Base-by-base conservation (phyloP, 2,888 invertebrate genomes). In the Drosophila aldrichi region DNA sequence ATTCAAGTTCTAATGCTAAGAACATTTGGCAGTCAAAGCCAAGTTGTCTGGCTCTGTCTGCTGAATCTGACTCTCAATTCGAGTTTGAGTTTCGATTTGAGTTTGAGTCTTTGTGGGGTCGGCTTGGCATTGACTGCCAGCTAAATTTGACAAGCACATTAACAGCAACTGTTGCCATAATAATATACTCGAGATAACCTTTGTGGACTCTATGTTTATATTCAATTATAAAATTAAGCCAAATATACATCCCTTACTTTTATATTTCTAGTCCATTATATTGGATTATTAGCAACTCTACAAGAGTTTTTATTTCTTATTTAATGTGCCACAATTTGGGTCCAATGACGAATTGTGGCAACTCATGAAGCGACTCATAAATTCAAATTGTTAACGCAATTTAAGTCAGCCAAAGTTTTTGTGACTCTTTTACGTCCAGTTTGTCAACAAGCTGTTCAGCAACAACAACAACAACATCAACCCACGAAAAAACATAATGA, bases 381-480 rank as follows among this genome's bases (percentile, higher is more conserved):
- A 89, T 82, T 74, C 49, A 63, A 85, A 76, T 87, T 74, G 79
- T 52, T 62, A 82, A 55, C 65, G 79, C 61, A 74, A 74, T 76
- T 81, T 63, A 38, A 57, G 48, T 18, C 58, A 51, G 56, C 25
- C 49, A 48, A 56, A 59, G 18, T 20, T n/a, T 32, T 38, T 64
- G 57, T 22, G 44, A 49, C 20, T 54, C 32, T 38, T 34, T 56
- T 51, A 59, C 64, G 67, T 58, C 57, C 58, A 57, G 54, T 57
- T 68, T 77, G 73, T 67, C 69, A 60, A 59, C 60, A 69, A 56
- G 49, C 43, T 34, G 29, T 14, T 16, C 55, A 38, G 40, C 55
- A 36, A 18, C 32, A 40, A 8, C 57, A 54, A 18, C 46, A 40
- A 43, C 55, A 32, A 10, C 51, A 38, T 18, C 52, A 32, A 20